phyloP scores from a whole-genome alignment of 2,113 vertebrate genomes.

The Heterotis niloticus region DNA sequence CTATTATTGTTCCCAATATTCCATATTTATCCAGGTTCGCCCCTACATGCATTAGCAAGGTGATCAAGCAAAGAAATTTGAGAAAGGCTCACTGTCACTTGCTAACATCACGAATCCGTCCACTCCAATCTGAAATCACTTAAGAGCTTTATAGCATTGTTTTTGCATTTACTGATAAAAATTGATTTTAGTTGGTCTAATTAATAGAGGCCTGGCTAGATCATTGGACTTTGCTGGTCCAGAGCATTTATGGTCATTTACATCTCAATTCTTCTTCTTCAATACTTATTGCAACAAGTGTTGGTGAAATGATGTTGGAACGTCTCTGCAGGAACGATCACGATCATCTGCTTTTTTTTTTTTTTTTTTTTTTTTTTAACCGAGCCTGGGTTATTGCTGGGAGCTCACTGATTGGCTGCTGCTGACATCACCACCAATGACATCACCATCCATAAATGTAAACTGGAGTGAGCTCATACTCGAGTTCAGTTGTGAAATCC shows the following conservation, averaged over 20 bases:
- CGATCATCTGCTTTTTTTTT: too few species aligned
- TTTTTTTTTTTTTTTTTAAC: background rate
- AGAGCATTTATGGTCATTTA: background rate
- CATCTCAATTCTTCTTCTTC: background rate
- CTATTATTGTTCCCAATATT: too few species aligned
- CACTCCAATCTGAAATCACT: background rate
- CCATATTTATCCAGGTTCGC: too few species aligned
- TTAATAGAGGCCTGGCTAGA: background rate
- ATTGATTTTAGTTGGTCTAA: conserved; percentile 15
- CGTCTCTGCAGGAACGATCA: background rate
- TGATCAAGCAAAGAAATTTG: too few species aligned
- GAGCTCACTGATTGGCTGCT: background rate
- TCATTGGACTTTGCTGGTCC: background rate
- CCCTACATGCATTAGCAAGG: too few species aligned
- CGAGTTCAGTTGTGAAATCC: too few species aligned
- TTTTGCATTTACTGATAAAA: conserved; percentile 2
- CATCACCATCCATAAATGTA: too few species aligned
- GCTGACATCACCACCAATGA: background rate
- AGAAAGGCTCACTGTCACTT: too few species aligned
- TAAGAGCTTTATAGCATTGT: background rate
- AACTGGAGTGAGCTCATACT: too few species aligned
- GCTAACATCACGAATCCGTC: background rate
- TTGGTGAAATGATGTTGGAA: conserved; percentile 13
- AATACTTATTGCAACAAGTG: background rate
- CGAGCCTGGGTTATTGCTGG: too few species aligned